These are phyloP conservation scores for Malthinus seriepunctatus DNA, from an alignment of 2,888 invertebrate genomes.

Conservation along the genomic window DNA sequence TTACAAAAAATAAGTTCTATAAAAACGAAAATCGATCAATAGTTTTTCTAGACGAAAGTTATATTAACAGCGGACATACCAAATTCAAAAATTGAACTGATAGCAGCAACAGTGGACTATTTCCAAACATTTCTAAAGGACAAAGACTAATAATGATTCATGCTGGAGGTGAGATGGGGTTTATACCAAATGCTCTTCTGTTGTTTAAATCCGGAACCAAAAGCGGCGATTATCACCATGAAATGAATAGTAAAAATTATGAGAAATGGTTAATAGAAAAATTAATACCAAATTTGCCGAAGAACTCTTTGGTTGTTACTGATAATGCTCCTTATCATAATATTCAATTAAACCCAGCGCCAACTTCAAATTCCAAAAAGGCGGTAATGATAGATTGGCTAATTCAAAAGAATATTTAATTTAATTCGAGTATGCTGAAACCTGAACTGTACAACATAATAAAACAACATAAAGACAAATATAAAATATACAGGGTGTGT, in stretches of 20 bases:
- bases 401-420: not conserved
- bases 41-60: not conserved
- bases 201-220: too few species aligned
- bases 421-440: not conserved
- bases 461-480: not conserved
- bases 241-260: slow-evolving; percentile 3
- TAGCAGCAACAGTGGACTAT: not conserved
- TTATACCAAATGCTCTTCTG: slow-evolving; percentile 1
- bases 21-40: too few species aligned
- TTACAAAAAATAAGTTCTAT: too few species aligned
- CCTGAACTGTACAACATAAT: not conserved
- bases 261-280: slow-evolving; percentile 2
- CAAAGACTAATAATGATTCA: slow-evolving; percentile 4
- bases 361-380: not conserved
- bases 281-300: too few species aligned
- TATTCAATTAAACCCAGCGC: slow-evolving; percentile 2
- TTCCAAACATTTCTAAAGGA: not conserved
- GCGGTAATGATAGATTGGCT: slow-evolving; percentile 3
- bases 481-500: not conserved
- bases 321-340: slow-evolving; percentile 1
- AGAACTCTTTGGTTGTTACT: not conserved
- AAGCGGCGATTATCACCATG: too few species aligned
- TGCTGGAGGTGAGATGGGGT: slow-evolving; percentile 11
- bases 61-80: not conserved
- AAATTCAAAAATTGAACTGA: slow-evolving; percentile 3